phyloP scores from a whole-genome alignment of 35 echinoderm and acorn worm genomes.

The Heliocidaris tuberculata region DNA sequence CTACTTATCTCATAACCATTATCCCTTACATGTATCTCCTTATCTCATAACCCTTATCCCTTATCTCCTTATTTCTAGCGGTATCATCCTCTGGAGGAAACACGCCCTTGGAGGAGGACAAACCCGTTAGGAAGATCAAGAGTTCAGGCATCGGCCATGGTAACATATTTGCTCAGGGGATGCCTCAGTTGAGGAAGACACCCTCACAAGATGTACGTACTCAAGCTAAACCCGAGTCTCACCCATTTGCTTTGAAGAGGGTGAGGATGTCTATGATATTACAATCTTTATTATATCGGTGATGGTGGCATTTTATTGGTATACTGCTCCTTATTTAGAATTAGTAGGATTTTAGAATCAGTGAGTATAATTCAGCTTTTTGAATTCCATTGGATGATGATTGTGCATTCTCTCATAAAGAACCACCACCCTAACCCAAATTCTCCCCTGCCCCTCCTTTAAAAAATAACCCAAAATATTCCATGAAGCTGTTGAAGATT shows the following conservation, averaged over 20 bases:
- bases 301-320: no score
- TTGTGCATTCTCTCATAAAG: no score
- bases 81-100: not conserved
- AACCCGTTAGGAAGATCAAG: not conserved
- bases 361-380: no score
- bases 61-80: no score
- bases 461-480: not conserved
- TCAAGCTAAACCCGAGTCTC: constrained; percentile 1
- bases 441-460: no score
- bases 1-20: no score
- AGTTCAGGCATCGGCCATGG: constrained; percentile 57
- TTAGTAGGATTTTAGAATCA: no score
- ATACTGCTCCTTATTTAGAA: no score
- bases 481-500: not conserved
- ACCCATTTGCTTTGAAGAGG: constrained; percentile 1
- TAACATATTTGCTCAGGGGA: constrained; percentile 58
- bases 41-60: no score
- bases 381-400: no score
- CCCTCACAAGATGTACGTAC: not conserved
- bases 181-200: constrained; percentile 48
- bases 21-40: no score
- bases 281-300: not conserved
- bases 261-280: constrained; percentile 2
- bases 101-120: constrained; percentile 14
- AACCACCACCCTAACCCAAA: no score